phyloP scores from a whole-genome alignment of 2,113 vertebrate species.

The Bettongia penicillata region DNA sequence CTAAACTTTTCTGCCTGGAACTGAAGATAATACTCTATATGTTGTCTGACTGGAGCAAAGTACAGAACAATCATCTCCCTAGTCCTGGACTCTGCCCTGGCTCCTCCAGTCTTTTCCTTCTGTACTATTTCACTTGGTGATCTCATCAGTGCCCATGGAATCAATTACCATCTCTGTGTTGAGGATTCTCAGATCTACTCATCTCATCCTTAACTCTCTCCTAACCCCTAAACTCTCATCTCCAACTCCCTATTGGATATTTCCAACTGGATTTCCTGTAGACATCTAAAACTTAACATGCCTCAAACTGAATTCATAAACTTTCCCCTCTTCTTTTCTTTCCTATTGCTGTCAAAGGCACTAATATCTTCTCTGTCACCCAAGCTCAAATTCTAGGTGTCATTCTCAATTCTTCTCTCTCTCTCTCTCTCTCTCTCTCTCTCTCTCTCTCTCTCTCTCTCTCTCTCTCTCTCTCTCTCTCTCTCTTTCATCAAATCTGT shows the following conservation, averaged over 20 bases:
- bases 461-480: neutral
- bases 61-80: neutral
- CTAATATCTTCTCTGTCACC: neutral
- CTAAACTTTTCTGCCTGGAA: neutral
- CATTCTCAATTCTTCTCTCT: neutral
- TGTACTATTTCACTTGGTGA: neutral
- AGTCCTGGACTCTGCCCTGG: neutral
- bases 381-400: neutral
- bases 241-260: neutral
- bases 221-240: neutral
- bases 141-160: neutral
- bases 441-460: neutral
- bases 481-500: neutral
- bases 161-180: neutral
- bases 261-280: neutral
- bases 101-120: neutral
- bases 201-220: neutral
- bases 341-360: neutral
- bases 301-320: neutral
- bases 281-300: neutral
- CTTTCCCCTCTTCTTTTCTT: neutral
- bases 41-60: conserved; percentile 14
- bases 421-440: neutral
- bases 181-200: neutral
- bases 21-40: neutral